These are phyloP conservation scores for zebrafish (Danio rerio) DNA, from an alignment of 2,113 vertebrate species.

Conservation along the genomic window DNA sequence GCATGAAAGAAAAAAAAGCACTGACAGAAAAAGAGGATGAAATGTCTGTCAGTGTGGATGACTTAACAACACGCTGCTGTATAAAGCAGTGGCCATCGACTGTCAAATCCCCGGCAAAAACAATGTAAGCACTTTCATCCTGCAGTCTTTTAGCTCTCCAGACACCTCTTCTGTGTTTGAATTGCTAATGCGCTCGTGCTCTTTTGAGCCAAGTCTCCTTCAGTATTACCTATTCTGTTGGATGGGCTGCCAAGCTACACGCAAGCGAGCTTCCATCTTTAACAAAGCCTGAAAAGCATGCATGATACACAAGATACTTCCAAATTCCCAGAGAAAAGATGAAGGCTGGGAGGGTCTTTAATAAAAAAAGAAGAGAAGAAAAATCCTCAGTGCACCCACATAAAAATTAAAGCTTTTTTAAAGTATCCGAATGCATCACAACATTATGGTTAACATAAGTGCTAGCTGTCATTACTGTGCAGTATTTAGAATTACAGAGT, in stretches of 20 bases:
- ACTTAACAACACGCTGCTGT: slow-evolving; percentile 42
- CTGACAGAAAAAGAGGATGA: background rate
- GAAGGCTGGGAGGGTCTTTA: background rate
- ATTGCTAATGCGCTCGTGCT: slow-evolving; percentile 78
- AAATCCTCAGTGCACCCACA: background rate
- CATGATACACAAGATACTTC: slow-evolving; percentile 1
- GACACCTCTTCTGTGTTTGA: slow-evolving; percentile 74
- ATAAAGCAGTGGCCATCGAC: slow-evolving; percentile 44
- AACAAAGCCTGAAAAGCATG: slow-evolving; percentile 23
- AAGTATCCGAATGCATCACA: slow-evolving; percentile 36
- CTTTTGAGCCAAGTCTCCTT: slow-evolving; percentile 64
- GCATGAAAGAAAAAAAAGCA: slow-evolving; percentile 6
- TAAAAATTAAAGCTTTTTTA: background rate
- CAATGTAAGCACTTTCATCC: slow-evolving; percentile 68
- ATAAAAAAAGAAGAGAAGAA: background rate
- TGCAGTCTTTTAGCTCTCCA: slow-evolving; percentile 56
- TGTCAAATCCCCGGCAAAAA: slow-evolving; percentile 61
- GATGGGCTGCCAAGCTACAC: slow-evolving; percentile 73
- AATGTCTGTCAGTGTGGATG: slow-evolving; percentile 33
- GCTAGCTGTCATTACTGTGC: slow-evolving; percentile 35
- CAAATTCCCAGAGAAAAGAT: slow-evolving; percentile 15
- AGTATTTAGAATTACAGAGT: slow-evolving; percentile 46
- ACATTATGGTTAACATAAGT: slow-evolving; percentile 14
- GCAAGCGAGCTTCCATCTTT: slow-evolving; percentile 66
- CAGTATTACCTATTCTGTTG: slow-evolving; percentile 78